A percentile compares a stretch with the other conserved stretches of the same genome.
These are phyloP conservation scores for Ceratosolen solmsi DNA, from an alignment of 1,140 invertebrate genomes.

Conservation along the genomic window DNA sequence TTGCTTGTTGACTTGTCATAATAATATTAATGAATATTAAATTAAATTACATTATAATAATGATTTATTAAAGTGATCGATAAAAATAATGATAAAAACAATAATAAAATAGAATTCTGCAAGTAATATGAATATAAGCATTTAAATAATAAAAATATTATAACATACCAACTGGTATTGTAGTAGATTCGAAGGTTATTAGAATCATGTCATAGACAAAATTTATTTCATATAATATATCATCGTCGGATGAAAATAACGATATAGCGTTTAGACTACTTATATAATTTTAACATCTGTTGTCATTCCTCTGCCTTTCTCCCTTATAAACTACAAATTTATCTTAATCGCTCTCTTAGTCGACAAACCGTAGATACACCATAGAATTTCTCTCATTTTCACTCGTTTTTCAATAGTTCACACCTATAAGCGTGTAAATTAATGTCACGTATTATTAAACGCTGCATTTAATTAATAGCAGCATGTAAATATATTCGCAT, in stretches of 20 bases:
- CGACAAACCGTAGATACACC: background rate
- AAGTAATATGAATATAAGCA: slow-evolving; percentile 26
- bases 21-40: slow-evolving; percentile 55
- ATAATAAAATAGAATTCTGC: slow-evolving; percentile 28
- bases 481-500: background rate
- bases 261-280: background rate
- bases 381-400: slow-evolving; percentile 8
- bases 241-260: slow-evolving; percentile 2
- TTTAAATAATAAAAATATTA: slow-evolving; percentile 14
- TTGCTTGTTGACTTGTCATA: slow-evolving; percentile 67
- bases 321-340: slow-evolving; percentile 29
- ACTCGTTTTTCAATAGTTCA: slow-evolving; percentile 5
- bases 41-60: slow-evolving; percentile 47
- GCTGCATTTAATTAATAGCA: background rate
- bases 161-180: background rate
- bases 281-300: slow-evolving; percentile 48
- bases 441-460: slow-evolving; percentile 20
- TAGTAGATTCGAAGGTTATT: slow-evolving; percentile 29
- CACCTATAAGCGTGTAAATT: slow-evolving; percentile 27
- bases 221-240: slow-evolving; percentile 54
- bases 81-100: slow-evolving; percentile 38
- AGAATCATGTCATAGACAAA: slow-evolving; percentile 61
- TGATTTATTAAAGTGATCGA: slow-evolving; percentile 34
- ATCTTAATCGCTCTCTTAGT: background rate
- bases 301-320: slow-evolving; percentile 46